These are phyloP conservation scores for Coleophora deauratella DNA, from an alignment of 2,888 invertebrate species.

Conservation along the genomic window DNA sequence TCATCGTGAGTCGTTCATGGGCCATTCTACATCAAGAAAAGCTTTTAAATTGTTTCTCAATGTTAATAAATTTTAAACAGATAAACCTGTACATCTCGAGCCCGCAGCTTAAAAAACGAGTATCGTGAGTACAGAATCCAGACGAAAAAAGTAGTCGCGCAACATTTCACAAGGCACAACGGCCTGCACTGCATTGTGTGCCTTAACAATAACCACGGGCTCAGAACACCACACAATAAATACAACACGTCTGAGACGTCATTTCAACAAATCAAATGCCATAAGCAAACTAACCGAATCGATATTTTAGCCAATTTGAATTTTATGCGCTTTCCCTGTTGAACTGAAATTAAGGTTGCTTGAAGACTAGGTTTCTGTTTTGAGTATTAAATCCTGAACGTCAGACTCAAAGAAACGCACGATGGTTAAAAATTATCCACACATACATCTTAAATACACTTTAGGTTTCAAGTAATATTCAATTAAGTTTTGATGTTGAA, in stretches of 20 bases:
- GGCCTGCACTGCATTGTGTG: slow-evolving; percentile 71
- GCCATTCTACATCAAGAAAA: slow-evolving; percentile 51
- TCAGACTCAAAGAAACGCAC: too few species aligned
- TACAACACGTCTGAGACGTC: slow-evolving; percentile 54
- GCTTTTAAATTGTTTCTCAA: slow-evolving; percentile 72
- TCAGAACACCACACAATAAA: slow-evolving; percentile 57
- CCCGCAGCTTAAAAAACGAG: slow-evolving; percentile 70
- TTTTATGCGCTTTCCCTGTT: slow-evolving; percentile 42
- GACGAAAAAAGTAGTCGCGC: slow-evolving; percentile 74
- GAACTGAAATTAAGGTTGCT: too few species aligned
- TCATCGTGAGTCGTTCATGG: slow-evolving; percentile 61
- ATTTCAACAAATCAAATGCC: slow-evolving; percentile 63
- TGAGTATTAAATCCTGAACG: too few species aligned
- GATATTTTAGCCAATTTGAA: slow-evolving; percentile 56
- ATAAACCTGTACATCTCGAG: slow-evolving; percentile 73
- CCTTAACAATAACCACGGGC: slow-evolving; percentile 57
- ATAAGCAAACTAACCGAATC: slow-evolving; percentile 56
- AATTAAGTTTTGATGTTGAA: too few species aligned
- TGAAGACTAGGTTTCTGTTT: too few species aligned
- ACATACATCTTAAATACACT: too few species aligned
- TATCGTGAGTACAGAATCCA: slow-evolving; percentile 70
- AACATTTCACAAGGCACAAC: slow-evolving; percentile 73
- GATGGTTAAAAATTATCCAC: too few species aligned
- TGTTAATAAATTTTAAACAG: slow-evolving; percentile 74
- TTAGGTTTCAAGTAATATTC: too few species aligned